phyloP scores from a whole-genome alignment of 2,888 invertebrate genomes.

The Selenia dentaria region DNA sequence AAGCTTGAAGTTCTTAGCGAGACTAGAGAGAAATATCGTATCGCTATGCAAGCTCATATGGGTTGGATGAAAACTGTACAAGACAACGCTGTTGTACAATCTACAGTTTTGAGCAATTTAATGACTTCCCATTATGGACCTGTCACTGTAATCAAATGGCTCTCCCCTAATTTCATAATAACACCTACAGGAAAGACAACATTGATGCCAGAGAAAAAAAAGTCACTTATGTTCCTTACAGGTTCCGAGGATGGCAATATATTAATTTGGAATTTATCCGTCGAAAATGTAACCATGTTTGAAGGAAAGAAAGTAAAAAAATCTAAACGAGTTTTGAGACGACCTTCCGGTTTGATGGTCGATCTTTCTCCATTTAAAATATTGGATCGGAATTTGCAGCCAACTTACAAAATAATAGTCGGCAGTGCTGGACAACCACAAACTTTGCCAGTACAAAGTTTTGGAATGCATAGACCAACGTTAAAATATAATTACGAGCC shows the following conservation, averaged over 20 bases:
- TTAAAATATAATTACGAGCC: constrained; percentile 62
- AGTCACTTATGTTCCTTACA: constrained; percentile 86
- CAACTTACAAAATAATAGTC: constrained; percentile 84
- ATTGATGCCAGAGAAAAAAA: constrained; percentile 51
- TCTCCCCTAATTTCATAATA: constrained; percentile 85
- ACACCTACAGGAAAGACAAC: constrained; percentile 84
- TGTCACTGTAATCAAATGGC: constrained; percentile 88
- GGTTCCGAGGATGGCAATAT: constrained; percentile 88
- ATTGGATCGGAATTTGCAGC: constrained; percentile 86
- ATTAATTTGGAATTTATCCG: constrained; percentile 89
- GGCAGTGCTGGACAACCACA: constrained; percentile 70
- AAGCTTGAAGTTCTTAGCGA: constrained; percentile 85
- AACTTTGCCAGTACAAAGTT: constrained; percentile 68
- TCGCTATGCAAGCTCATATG: constrained; percentile 85
- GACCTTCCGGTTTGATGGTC: constrained; percentile 84
- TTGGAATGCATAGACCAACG: constrained; percentile 62
- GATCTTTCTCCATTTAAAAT: constrained; percentile 86
- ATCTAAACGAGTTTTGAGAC: constrained; percentile 71
- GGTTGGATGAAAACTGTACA: constrained; percentile 88
- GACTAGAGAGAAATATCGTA: constrained; percentile 86
- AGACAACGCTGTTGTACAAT: constrained; percentile 82
- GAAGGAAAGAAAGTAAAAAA: constrained; percentile 67
- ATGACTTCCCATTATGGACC: constrained; percentile 86
- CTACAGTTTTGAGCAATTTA: constrained; percentile 86
- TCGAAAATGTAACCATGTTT: constrained; percentile 60